Evolutionary conservation across 2,113 vertebrate species (phyloP).

Genomic region (Chaetura pelagica): DNA sequence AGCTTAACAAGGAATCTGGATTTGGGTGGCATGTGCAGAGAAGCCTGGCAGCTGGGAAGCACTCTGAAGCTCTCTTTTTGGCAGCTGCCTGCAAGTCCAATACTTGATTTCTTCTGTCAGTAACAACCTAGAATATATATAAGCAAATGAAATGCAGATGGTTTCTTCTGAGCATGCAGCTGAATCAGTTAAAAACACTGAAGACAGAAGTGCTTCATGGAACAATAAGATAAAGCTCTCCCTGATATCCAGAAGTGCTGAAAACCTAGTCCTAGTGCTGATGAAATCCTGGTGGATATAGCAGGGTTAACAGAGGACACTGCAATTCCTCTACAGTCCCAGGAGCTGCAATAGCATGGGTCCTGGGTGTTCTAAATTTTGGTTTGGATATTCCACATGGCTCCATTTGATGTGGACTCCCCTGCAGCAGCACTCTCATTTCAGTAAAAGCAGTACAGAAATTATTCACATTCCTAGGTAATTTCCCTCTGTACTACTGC

Average conservation of each 20-base stretch:
- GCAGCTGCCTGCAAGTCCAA: background rate
- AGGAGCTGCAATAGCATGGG: background rate
- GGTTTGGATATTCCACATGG: background rate
- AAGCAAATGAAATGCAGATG: background rate
- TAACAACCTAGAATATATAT: background rate
- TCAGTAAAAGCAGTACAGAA: background rate
- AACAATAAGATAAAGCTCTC: background rate
- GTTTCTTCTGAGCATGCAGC: background rate
- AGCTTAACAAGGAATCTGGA: background rate
- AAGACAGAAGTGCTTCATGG: background rate
- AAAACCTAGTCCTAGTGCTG: background rate
- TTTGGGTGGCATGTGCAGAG: background rate
- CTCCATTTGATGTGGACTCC: background rate
- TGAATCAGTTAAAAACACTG: background rate
- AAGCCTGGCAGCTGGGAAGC: background rate
- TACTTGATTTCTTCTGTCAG: background rate
- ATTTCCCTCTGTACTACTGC: constrained; percentile 12
- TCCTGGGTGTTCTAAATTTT: background rate
- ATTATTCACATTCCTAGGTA: constrained; percentile 8
- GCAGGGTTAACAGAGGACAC: background rate
- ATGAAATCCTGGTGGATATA: background rate
- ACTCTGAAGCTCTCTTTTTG: background rate
- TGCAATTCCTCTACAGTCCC: background rate
- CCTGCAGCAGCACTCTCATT: background rate
- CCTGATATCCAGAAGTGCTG: background rate